phyloP scores from a whole-genome alignment of 2,888 invertebrate species.

The Dorcus parallelipipedus region DNA sequence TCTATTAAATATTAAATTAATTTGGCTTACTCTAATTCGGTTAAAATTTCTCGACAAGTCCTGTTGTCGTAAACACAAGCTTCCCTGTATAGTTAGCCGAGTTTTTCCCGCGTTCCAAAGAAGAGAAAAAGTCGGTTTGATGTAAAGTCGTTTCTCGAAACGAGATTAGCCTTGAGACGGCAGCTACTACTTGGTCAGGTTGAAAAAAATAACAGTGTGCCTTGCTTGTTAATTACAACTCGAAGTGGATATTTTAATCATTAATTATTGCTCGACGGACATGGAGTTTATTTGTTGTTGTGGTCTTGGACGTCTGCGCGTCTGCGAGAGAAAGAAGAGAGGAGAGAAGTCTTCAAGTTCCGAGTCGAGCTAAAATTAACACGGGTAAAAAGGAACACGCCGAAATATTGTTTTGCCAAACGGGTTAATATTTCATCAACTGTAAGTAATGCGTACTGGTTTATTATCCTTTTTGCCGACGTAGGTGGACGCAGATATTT shows the following conservation, averaged over 20 bases:
- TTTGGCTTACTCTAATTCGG: too few relatives aligned
- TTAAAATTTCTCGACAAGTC: too few relatives aligned
- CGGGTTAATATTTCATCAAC: neutral
- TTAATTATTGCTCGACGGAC: constrained; percentile 8
- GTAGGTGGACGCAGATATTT: too few relatives aligned
- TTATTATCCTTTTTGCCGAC: neutral
- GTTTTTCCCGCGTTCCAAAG: constrained; percentile 7
- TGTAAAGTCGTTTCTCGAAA: constrained; percentile 10
- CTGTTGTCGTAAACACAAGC: constrained; percentile 1
- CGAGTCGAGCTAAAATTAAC: neutral
- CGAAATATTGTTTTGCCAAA: neutral
- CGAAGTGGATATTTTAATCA: constrained; percentile 16
- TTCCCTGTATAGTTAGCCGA: constrained; percentile 7
- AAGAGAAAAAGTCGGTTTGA: constrained; percentile 1
- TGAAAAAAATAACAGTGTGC: constrained; percentile 12
- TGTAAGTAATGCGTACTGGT: neutral
- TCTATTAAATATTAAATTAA: too few relatives aligned
- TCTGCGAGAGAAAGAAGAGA: too few relatives aligned
- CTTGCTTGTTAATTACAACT: constrained; percentile 16
- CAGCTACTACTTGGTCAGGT: constrained; percentile 9
- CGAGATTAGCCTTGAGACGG: constrained; percentile 16
- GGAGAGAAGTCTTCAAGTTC: neutral
- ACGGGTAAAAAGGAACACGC: neutral
- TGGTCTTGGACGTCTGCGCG: neutral
- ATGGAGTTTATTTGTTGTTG: neutral